These are phyloP conservation scores for Festucalex cinctus DNA, from an alignment of 2,113 vertebrate species.

Conservation along the genomic window DNA sequence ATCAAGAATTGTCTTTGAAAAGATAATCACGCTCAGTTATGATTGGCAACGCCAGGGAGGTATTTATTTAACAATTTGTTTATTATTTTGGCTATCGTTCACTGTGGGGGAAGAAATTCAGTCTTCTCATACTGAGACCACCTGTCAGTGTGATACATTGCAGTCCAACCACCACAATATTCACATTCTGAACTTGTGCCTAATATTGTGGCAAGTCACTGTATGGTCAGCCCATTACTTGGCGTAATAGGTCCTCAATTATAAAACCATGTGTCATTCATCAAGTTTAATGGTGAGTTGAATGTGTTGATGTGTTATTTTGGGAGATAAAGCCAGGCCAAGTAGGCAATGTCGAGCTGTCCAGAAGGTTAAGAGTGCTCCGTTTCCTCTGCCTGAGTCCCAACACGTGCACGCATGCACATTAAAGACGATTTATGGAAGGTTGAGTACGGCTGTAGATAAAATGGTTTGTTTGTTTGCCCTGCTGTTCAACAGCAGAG, in stretches of 20 bases:
- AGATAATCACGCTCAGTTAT: background rate
- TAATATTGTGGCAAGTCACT: background rate
- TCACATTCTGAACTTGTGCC: background rate
- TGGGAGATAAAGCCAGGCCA: slow-evolving; percentile 33
- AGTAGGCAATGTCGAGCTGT: slow-evolving; percentile 12
- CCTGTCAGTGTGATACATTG: background rate
- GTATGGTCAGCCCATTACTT: background rate
- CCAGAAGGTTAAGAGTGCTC: slow-evolving; percentile 44
- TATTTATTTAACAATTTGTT: background rate
- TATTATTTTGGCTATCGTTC: background rate
- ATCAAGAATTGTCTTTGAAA: background rate
- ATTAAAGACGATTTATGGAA: slow-evolving; percentile 63
- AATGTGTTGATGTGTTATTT: slow-evolving; percentile 40
- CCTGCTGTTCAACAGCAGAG: slow-evolving; percentile 59
- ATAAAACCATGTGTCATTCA: slow-evolving; percentile 24
- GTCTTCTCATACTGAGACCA: background rate
- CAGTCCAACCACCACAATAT: background rate
- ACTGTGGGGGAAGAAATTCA: background rate
- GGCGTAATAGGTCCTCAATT: background rate
- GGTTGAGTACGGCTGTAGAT: slow-evolving; percentile 53
- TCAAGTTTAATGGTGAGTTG: slow-evolving; percentile 46
- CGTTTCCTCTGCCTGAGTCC: slow-evolving; percentile 26
- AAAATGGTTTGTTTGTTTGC: slow-evolving; percentile 67
- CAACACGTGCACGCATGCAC: slow-evolving; percentile 26
- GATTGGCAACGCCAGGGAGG: background rate